Base-by-base conservation (phyloP, 2,113 vertebrate species). In the Vidua macroura region DNA sequence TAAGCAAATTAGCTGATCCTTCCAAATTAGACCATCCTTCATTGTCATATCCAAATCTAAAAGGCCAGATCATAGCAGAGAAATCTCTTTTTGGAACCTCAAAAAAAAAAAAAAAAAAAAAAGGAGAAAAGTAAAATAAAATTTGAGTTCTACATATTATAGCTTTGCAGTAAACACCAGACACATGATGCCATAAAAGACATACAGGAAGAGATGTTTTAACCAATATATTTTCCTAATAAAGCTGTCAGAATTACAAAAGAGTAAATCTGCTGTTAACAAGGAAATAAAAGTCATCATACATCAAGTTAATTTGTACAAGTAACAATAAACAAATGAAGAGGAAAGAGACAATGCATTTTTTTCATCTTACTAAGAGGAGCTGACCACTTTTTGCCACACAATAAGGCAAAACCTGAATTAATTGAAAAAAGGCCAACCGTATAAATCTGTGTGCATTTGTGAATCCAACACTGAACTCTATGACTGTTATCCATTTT, bases 1-100 rank as follows among this genome's bases (percentile, higher is more conserved):
- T 96, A 67, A 98, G 97, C 82, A 98, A 70, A 33, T 94, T 82
- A 75, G 97, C 98, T 27, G 98, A 97, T 81, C 96, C 77, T 95
- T 98, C 98, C 81, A 98, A 90, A 93, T 46, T 98, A 35, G 88
- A 86, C 97, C 98, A 98, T 22, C 98, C 97, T 68, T 97, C 95
- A 64, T 98, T 98, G 95, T 98, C 97, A 63, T 97, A 98, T 25
- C 91, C 98, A 94, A 98, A 98, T 75, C 98, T 94, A 91, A 98
- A 98, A 75, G 98, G 97, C 98, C 98, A 98, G 93, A 98, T 98
- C 96, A 98, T 94, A 4, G 96, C 97, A 68, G 97, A 98, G 88
- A 98, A 95, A 33, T 97, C 97, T 76, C 75, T 93, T 72, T 93
- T 92, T 76, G 96, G 89, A 88, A 83, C 92, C 98, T 98, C 20